Conservation (phyloP, 2,797 vertebrate genomes). For the Hypotaenidia okinawae region DNA sequence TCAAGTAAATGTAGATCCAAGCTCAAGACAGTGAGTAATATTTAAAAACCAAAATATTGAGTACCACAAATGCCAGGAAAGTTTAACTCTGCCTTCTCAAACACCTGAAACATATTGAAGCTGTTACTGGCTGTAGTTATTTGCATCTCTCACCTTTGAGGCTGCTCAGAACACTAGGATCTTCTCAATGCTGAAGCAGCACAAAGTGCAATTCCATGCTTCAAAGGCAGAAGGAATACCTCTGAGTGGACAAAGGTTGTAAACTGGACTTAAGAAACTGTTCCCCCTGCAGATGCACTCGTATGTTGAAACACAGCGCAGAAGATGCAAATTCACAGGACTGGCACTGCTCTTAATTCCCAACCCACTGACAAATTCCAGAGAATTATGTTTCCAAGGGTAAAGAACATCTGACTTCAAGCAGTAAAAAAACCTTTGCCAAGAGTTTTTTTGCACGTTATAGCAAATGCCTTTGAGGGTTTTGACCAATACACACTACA, state of each 20-base stretch:
- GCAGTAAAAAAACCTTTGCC: neutral
- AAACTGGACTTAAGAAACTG: neutral
- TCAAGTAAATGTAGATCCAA: neutral
- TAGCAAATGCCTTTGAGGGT: neutral
- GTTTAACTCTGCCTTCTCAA: neutral
- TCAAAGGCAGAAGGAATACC: neutral
- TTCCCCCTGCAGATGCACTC: neutral
- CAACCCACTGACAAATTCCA: slow-evolving; percentile 42
- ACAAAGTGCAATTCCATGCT: neutral
- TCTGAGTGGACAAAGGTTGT: neutral
- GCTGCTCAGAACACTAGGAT: neutral
- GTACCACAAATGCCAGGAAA: neutral
- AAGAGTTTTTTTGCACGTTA: neutral
- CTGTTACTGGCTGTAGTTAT: neutral
- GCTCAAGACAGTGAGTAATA: neutral
- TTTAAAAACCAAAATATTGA: neutral
- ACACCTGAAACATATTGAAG: neutral
- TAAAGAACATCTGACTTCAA: slow-evolving; percentile 19
- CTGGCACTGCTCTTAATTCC: neutral
- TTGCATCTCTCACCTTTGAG: neutral
- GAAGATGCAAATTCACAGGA: neutral
- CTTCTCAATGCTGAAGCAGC: neutral
- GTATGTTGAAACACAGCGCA: neutral
- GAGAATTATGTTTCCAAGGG: slow-evolving; percentile 38
- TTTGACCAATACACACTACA: neutral